Evolutionary conservation across 2,797 vertebrate genomes (phyloP).

Genomic region (Agapornis canus): DNA sequence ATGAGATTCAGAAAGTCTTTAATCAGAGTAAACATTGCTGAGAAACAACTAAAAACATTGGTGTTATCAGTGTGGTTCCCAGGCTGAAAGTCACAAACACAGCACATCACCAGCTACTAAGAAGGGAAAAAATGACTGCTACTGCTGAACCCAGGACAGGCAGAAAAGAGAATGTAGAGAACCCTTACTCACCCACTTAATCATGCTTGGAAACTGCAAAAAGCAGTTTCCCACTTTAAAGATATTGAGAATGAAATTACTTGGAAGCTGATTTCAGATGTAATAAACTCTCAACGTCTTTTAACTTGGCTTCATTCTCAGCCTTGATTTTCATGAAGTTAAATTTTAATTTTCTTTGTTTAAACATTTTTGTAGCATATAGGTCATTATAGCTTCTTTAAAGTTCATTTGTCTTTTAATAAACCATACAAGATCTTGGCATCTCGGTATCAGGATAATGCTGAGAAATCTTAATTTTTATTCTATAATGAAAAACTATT

Average conservation of each 20-base stretch:
- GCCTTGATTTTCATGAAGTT: not conserved
- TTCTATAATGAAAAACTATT: not conserved
- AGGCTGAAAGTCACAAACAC: not conserved
- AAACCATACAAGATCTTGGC: not conserved
- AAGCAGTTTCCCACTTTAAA: not conserved
- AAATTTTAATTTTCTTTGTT: conserved; percentile 14
- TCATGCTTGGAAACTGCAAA: not conserved
- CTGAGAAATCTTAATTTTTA: conserved; percentile 58
- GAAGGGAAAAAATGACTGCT: not conserved
- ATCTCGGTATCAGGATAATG: not conserved
- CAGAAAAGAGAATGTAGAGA: not conserved
- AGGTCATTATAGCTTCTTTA: conserved; percentile 4
- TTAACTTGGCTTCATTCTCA: not conserved
- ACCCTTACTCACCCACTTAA: not conserved
- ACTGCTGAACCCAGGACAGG: not conserved
- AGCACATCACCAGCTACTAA: not conserved
- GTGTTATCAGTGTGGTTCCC: not conserved
- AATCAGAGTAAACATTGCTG: not conserved
- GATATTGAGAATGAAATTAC: not conserved
- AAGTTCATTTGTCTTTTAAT: conserved; percentile 44
- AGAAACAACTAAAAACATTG: not conserved
- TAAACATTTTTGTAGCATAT: not conserved
- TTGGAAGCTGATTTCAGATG: not conserved
- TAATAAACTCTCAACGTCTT: not conserved
- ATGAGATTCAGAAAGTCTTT: not conserved